phyloP scores from a whole-genome alignment of 2,888 invertebrate species.

The Amphimallon solstitiale region DNA sequence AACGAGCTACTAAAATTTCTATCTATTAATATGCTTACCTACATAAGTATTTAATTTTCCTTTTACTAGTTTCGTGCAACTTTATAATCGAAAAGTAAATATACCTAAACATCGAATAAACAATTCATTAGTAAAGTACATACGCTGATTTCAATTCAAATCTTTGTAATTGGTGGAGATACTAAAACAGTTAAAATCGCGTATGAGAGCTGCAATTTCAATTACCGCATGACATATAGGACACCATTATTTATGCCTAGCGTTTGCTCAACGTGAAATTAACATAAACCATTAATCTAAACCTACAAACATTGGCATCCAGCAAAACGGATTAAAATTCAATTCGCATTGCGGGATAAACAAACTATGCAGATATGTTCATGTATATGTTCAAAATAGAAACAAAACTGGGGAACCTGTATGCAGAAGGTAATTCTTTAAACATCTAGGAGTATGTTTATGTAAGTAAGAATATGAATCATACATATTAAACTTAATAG shows the following conservation, averaged over 20 bases:
- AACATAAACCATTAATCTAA: conserved; percentile 35
- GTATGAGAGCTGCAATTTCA: conserved; percentile 24
- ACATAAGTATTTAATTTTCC: too few relatives aligned
- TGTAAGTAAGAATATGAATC: too few relatives aligned
- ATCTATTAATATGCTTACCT: too few relatives aligned
- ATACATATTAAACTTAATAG: too few relatives aligned
- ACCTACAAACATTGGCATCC: not conserved
- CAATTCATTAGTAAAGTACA: conserved; percentile 1
- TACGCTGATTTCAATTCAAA: conserved; percentile 4
- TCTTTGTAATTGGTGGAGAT: conserved; percentile 31
- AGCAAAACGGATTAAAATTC: conserved; percentile 24
- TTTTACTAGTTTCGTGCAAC: too few relatives aligned
- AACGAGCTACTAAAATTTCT: too few relatives aligned
- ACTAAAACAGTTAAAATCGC: conserved; percentile 27
- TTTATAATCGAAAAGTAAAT: too few relatives aligned
- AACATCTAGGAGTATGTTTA: too few relatives aligned
- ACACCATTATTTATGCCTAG: conserved; percentile 25
- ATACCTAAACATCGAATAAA: not conserved
- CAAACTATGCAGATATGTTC: not conserved
- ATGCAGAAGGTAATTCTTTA: not conserved
- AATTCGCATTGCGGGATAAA: not conserved
- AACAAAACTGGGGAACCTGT: not conserved
- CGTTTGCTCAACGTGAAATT: conserved; percentile 33
- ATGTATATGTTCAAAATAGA: not conserved
- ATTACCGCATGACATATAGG: conserved; percentile 26